These are phyloP conservation scores for Astropecten irregularis DNA, from an alignment of 53 echinoderm and acorn worm species.

Conservation along the genomic window DNA sequence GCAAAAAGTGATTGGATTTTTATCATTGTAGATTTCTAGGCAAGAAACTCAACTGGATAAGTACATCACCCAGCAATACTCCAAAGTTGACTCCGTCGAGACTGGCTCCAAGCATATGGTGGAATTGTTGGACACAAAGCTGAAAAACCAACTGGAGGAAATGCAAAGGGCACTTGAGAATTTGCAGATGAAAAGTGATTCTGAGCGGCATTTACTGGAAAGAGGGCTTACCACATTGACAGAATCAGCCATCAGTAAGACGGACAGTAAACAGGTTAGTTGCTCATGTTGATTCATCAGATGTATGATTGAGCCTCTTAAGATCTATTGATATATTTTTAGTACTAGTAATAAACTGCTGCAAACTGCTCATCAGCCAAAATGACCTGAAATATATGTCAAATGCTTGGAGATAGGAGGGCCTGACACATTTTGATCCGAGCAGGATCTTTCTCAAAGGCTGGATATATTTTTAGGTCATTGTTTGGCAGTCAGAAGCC, in stretches of 20 bases:
- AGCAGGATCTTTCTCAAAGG: no score
- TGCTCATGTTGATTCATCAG: no score
- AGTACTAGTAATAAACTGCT: no score
- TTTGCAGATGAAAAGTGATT: background rate
- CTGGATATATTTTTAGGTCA: no score
- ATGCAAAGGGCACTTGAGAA: constrained; percentile 35
- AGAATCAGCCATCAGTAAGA: constrained; percentile 8
- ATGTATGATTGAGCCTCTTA: no score
- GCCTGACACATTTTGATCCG: no score
- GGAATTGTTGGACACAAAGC: constrained; percentile 32
- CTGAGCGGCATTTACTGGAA: constrained; percentile 36
- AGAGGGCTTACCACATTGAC: constrained; percentile 17
- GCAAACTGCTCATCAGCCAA: no score
- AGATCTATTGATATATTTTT: no score
- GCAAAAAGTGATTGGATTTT: no score
- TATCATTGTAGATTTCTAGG: constrained; percentile 38
- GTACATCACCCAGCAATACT: constrained; percentile 22
- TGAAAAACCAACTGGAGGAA: constrained; percentile 19
- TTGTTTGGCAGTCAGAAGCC: no score
- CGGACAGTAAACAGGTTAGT: constrained; percentile 52
- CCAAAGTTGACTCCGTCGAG: constrained; percentile 15
- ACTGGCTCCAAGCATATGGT: constrained; percentile 34
- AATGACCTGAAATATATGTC: no score
- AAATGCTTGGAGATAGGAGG: no score
- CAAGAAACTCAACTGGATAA: constrained; percentile 41